Conservation (phyloP, 2,888 invertebrate species). For the Plagiodera versicolora region DNA sequence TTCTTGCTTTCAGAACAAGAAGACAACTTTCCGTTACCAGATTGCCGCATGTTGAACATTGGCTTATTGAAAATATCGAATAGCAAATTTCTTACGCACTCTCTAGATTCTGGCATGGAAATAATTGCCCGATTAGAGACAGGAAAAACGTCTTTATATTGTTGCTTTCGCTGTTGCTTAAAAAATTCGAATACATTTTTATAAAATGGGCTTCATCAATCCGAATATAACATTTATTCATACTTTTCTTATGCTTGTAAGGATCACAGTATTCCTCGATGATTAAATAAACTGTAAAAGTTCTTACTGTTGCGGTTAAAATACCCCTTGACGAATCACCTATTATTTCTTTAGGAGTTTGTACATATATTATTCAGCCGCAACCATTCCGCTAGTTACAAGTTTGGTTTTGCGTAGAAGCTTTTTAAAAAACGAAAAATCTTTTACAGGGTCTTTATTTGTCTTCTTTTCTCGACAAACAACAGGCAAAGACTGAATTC, state of each 20-base stretch:
- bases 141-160: slow-evolving; percentile 1
- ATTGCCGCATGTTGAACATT: neutral
- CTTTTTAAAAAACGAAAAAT: too few relatives aligned
- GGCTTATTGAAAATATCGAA: neutral
- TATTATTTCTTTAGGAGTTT: neutral
- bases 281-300: neutral
- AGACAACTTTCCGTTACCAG: neutral
- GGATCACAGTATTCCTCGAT: neutral
- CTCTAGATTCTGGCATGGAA: neutral
- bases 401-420: too few relatives aligned
- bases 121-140: slow-evolving; percentile 1
- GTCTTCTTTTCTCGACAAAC: too few relatives aligned
- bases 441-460: too few relatives aligned
- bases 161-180: neutral
- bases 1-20: neutral
- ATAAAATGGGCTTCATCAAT: slow-evolving; percentile 12
- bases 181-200: slow-evolving; percentile 12
- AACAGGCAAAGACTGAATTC: too few relatives aligned
- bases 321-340: slow-evolving; percentile 2
- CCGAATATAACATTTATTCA: slow-evolving; percentile 6
- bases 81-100: neutral
- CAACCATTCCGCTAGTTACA: slow-evolving; percentile 1
- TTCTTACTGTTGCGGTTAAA: neutral
- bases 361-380: neutral
- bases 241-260: neutral